Conservation (phyloP, 2,797 vertebrate species). For the Syncerus caffer region DNA sequence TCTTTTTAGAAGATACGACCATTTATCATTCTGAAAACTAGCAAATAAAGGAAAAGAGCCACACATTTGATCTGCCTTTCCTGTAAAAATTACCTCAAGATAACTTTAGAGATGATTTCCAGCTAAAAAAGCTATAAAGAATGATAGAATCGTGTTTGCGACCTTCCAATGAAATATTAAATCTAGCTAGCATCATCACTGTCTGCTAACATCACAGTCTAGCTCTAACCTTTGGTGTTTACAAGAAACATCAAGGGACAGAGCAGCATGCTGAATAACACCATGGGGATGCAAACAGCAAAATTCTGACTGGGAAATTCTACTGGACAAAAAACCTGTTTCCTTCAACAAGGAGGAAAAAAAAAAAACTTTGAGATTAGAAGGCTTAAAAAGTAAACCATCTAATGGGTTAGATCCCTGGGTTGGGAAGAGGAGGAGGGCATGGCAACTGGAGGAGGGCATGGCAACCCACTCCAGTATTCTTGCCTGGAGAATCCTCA, state of each 20-base stretch:
- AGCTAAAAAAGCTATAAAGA: neutral
- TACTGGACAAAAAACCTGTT: neutral
- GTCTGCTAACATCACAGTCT: neutral
- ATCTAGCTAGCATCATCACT: neutral
- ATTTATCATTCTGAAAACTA: neutral
- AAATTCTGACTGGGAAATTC: neutral
- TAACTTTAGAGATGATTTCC: neutral
- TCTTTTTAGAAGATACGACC: neutral
- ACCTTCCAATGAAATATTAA: neutral
- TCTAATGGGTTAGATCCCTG: neutral
- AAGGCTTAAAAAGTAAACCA: neutral
- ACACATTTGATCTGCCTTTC: neutral
- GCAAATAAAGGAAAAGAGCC: neutral
- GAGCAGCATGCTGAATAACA: neutral
- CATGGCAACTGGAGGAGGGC: neutral
- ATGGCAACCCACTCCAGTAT: neutral
- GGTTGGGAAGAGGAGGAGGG: neutral
- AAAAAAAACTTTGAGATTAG: neutral
- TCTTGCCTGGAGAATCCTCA: neutral
- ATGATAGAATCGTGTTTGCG: neutral
- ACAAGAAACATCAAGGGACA: neutral
- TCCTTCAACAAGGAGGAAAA: neutral
- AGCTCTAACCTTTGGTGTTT: neutral
- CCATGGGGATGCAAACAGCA: neutral
- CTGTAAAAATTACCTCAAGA: neutral